Conservation (phyloP, 2,888 invertebrate genomes). For the Zonitis immaculata region DNA sequence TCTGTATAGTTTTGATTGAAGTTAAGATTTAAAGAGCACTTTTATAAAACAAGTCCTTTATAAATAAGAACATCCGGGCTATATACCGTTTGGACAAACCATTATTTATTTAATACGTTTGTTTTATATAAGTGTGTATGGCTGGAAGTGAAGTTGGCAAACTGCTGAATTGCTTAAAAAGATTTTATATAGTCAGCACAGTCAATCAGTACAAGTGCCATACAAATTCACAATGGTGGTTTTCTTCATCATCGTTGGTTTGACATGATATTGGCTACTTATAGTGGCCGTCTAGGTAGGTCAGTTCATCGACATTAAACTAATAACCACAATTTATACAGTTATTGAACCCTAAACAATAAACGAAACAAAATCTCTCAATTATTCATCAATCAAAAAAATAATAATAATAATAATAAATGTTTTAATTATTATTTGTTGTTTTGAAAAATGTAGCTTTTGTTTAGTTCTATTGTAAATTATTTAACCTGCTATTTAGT, state of each 20-base stretch:
- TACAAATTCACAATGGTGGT: conserved; percentile 10
- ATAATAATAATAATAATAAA: too few species aligned
- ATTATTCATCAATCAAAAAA: too few species aligned
- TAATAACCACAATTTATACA: too few species aligned
- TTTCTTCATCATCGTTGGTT: conserved; percentile 2
- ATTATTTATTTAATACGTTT: conserved; percentile 15
- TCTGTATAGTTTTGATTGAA: too few species aligned
- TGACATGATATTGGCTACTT: background rate
- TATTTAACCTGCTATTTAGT: conserved; percentile 16
- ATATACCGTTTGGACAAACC: conserved; percentile 4
- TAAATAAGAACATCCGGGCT: conserved; percentile 12
- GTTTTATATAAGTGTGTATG: conserved; percentile 3
- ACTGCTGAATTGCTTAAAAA: background rate
- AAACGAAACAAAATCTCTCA: too few species aligned
- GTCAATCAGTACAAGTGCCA: conserved; percentile 16
- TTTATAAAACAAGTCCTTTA: conserved; percentile 8
- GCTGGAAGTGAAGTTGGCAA: conserved; percentile 2
- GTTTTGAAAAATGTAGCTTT: conserved; percentile 18
- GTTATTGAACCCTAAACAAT: too few species aligned
- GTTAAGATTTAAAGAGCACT: conserved; percentile 6
- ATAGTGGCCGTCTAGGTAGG: background rate
- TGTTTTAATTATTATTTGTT: too few species aligned
- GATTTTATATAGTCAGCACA: conserved; percentile 15
- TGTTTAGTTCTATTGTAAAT: conserved; percentile 15
- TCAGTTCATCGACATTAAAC: background rate